Evolutionary conservation across 2,797 vertebrate genomes (phyloP).

Genomic region (Schizothorax lantsangensis): DNA sequence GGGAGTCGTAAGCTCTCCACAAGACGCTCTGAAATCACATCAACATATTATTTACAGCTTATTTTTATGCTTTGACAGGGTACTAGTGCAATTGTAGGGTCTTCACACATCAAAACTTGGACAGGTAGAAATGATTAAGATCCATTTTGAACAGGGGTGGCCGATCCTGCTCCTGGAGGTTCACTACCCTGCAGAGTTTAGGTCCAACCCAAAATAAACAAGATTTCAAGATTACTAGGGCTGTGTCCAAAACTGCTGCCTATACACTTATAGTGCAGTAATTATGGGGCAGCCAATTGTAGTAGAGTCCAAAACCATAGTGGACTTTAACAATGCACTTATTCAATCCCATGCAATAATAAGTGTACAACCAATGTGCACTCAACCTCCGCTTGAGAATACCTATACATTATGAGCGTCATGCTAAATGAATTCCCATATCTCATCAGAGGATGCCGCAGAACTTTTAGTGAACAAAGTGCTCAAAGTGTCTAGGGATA

Average conservation of each 20-base stretch:
- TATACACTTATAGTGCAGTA: background rate
- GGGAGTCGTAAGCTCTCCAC: constrained; percentile 98
- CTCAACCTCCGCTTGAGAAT: background rate
- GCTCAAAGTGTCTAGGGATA: background rate
- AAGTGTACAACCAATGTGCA: background rate
- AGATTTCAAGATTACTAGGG: background rate
- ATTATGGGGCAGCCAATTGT: background rate
- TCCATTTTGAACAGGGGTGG: background rate
- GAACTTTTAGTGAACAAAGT: background rate
- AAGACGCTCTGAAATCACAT: constrained; percentile 87
- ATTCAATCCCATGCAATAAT: background rate
- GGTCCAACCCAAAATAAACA: background rate
- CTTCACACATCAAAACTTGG: background rate
- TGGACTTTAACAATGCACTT: background rate
- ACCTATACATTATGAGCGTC: background rate
- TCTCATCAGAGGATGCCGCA: background rate
- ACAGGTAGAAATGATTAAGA: background rate
- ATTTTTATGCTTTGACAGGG: background rate
- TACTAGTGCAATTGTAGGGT: background rate
- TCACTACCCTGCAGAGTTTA: background rate
- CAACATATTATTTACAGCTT: background rate
- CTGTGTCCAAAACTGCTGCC: background rate
- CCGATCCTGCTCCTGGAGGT: background rate
- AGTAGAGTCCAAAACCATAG: background rate
- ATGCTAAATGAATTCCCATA: background rate